phyloP scores from a whole-genome alignment of 64 coral and sea anemone species.

The Acropora tenuis region DNA sequence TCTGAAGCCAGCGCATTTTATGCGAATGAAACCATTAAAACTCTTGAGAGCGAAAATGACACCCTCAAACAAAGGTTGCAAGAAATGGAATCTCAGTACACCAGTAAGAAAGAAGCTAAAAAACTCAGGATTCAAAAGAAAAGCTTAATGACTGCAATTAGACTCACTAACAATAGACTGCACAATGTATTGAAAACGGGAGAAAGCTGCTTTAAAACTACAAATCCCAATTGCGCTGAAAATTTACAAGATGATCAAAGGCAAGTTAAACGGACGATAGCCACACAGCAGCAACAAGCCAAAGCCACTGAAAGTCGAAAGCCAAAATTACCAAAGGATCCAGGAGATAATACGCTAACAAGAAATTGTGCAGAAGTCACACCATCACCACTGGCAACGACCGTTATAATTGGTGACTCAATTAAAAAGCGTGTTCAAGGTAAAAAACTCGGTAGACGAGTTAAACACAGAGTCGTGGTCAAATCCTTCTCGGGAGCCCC shows the following conservation, averaged over 20 bases:
- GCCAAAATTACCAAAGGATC: not conserved
- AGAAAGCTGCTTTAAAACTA: not conserved
- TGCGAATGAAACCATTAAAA: not conserved
- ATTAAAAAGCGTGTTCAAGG: too few relatives aligned
- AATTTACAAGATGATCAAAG: constrained; percentile 1
- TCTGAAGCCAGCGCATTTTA: not conserved
- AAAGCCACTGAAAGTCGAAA: too few relatives aligned
- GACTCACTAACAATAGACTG: not conserved
- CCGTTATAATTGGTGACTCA: not conserved
- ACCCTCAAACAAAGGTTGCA: not conserved
- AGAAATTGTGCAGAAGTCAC: constrained; percentile 3
- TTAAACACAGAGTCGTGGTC: not conserved
- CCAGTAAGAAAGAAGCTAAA: not conserved
- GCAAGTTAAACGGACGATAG: not conserved
- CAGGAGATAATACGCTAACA: not conserved
- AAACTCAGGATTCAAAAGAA: not conserved
- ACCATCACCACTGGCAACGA: not conserved
- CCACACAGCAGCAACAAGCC: constrained; percentile 1
- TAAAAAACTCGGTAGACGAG: not conserved
- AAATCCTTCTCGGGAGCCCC: constrained; percentile 1
- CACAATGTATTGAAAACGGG: not conserved
- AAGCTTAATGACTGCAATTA: not conserved
- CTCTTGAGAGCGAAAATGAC: too few relatives aligned
- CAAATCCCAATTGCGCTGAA: not conserved
- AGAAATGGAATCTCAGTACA: not conserved